Evolutionary conservation across 2,888 invertebrate genomes (phyloP).

Genomic region (Hirtodrosophila duncani): DNA sequence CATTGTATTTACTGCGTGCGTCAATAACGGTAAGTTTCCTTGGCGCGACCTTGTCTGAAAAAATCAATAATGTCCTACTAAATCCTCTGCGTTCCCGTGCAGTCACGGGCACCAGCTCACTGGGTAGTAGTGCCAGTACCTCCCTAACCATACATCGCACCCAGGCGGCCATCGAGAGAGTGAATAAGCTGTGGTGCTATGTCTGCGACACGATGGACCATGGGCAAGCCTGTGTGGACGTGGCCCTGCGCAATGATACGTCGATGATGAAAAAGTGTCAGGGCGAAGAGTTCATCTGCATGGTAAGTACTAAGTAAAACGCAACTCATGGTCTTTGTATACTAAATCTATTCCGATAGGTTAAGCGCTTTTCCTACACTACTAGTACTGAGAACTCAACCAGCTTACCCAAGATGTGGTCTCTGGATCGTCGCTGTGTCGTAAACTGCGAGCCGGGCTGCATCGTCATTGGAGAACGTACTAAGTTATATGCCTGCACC

Average conservation of each 20-base stretch:
- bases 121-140: slow-evolving; percentile 70
- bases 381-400: slow-evolving; percentile 89
- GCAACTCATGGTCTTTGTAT: too few relatives aligned
- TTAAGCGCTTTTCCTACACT: slow-evolving; percentile 90
- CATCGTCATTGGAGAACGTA: slow-evolving; percentile 92
- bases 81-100: too few relatives aligned
- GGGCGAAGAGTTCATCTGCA: slow-evolving; percentile 86
- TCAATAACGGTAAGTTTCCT: slow-evolving; percentile 44
- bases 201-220: slow-evolving; percentile 88
- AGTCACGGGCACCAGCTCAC: slow-evolving; percentile 58
- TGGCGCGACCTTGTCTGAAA: slow-evolving; percentile 27
- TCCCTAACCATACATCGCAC: slow-evolving; percentile 84
- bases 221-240: slow-evolving; percentile 83
- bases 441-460: slow-evolving; percentile 92
- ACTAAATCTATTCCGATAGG: slow-evolving; percentile 70
- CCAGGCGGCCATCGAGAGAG: slow-evolving; percentile 86
- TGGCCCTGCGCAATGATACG: slow-evolving; percentile 80
- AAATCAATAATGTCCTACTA: slow-evolving; percentile 61
- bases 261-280: slow-evolving; percentile 85
- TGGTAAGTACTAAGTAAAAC: slow-evolving; percentile 80
- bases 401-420: slow-evolving; percentile 89
- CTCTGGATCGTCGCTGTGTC: slow-evolving; percentile 89
- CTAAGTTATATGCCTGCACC: slow-evolving; percentile 92
- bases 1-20: slow-evolving; percentile 60
- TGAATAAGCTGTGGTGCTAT: slow-evolving; percentile 89